Evolutionary conservation across 2,888 invertebrate genomes (phyloP).

Genomic region (Eupithecia subfuscata): DNA sequence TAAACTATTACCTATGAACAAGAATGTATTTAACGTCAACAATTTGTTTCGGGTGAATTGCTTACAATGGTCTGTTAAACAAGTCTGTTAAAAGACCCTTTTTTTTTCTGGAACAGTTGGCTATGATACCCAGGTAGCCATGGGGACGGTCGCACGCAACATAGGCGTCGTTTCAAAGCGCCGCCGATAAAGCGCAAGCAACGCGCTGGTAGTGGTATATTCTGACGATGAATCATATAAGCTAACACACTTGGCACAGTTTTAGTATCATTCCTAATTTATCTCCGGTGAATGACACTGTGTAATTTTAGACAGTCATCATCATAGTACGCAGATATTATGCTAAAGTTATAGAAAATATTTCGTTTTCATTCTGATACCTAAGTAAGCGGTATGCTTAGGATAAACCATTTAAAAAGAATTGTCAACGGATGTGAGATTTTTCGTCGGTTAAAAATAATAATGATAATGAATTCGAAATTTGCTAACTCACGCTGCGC

Average conservation of each 20-base stretch:
- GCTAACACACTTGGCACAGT: constrained; percentile 47
- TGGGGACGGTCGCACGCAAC: constrained; percentile 12
- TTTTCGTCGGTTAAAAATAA: background rate
- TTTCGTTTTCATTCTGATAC: background rate
- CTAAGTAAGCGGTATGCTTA: background rate
- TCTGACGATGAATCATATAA: constrained; percentile 41
- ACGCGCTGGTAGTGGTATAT: constrained; percentile 1
- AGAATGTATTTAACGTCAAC: background rate
- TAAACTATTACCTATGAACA: background rate
- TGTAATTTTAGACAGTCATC: constrained; percentile 33
- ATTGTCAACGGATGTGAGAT: background rate
- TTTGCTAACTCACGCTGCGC: background rate
- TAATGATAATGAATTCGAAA: background rate
- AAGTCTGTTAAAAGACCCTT: background rate
- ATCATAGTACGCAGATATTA: background rate
- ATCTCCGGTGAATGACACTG: constrained; percentile 48
- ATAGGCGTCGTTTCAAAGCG: background rate
- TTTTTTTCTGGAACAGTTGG: constrained; percentile 9
- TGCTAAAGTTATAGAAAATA: too few relatives aligned
- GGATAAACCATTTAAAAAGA: background rate
- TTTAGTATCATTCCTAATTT: constrained; percentile 42
- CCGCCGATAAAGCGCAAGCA: background rate
- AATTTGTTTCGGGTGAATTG: background rate
- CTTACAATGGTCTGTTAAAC: background rate
- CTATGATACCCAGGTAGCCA: constrained; percentile 26